These are phyloP conservation scores for Chrysotoxum bicinctum DNA, from an alignment of 2,888 invertebrate species.

Conservation along the genomic window DNA sequence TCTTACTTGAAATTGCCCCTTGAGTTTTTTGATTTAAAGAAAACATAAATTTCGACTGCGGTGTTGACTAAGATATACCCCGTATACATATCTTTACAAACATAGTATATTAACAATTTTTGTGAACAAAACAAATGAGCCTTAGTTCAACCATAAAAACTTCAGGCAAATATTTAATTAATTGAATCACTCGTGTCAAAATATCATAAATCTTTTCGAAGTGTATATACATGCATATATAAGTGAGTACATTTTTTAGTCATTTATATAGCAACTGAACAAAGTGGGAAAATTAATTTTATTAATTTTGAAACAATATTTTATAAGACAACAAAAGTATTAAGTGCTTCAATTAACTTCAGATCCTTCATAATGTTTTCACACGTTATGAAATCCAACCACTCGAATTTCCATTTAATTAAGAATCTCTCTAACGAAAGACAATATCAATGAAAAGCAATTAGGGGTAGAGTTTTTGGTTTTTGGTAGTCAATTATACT, in stretches of 20 bases:
- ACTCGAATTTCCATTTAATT: not conserved
- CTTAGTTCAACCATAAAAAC: not conserved
- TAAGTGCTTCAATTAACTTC: not conserved
- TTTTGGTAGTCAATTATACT: not conserved
- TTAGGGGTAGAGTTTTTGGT: not conserved
- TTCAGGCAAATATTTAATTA: not conserved
- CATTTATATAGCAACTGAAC: not conserved
- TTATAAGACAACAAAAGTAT: not conserved
- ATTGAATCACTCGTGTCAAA: not conserved
- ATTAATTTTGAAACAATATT: not conserved
- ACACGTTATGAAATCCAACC: not conserved
- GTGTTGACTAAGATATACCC: too few relatives aligned
- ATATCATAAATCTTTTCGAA: not conserved
- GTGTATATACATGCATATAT: too few relatives aligned
- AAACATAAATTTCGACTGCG: too few relatives aligned
- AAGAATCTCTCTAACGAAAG: not conserved
- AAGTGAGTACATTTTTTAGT: not conserved
- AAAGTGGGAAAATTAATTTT: not conserved
- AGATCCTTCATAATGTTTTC: not conserved
- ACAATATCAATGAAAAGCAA: not conserved
- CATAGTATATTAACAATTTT: not conserved
- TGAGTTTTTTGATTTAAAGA: too few relatives aligned
- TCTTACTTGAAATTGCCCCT: too few relatives aligned
- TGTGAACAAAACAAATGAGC: not conserved
- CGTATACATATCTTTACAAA: too few relatives aligned